A percentile compares a stretch with the other conserved stretches of the same genome.
Evolutionary conservation across 2,888 invertebrate genomes (phyloP).

Genomic region (Drosophila monieri): DNA sequence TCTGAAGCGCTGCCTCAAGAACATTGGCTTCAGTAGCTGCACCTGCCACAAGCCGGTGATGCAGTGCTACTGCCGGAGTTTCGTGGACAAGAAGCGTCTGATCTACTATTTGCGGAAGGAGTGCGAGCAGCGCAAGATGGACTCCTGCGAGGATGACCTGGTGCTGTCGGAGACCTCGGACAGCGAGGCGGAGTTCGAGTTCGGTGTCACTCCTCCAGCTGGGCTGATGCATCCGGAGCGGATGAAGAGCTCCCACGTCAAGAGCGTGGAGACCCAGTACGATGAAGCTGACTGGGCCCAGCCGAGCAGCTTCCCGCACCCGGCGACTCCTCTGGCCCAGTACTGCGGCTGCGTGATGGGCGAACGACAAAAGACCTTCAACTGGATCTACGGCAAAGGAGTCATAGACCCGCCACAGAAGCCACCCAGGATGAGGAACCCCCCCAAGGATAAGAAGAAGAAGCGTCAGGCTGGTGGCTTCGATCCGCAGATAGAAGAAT

Average conservation of each 20-base stretch:
- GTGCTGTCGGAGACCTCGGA: constrained; percentile 81
- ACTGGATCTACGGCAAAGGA: constrained; percentile 66
- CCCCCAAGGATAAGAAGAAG: constrained; percentile 35
- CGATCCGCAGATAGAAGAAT: background rate
- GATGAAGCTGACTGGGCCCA: constrained; percentile 85
- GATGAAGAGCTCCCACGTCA: constrained; percentile 84
- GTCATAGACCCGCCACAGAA: constrained; percentile 52
- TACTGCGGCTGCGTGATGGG: constrained; percentile 72
- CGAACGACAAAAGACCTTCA: constrained; percentile 54
- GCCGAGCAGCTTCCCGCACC: constrained; percentile 66
- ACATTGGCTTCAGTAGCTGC: constrained; percentile 86
- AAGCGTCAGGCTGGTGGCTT: constrained; percentile 45
- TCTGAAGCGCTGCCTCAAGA: constrained; percentile 85
- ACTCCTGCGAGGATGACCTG: constrained; percentile 63
- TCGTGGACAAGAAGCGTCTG: constrained; percentile 84
- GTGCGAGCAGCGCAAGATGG: constrained; percentile 64
- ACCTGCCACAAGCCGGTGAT: constrained; percentile 85
- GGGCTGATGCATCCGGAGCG: constrained; percentile 87
- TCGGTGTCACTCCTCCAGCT: constrained; percentile 89
- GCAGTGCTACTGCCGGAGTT: constrained; percentile 79
- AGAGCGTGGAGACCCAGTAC: constrained; percentile 87
- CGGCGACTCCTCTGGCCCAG: constrained; percentile 72
- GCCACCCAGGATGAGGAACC: constrained; percentile 51
- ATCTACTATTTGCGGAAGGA: constrained; percentile 85
- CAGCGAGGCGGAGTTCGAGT: constrained; percentile 87